Conservation (phyloP, 2,113 vertebrate genomes). For the Hydropotes inermis region DNA sequence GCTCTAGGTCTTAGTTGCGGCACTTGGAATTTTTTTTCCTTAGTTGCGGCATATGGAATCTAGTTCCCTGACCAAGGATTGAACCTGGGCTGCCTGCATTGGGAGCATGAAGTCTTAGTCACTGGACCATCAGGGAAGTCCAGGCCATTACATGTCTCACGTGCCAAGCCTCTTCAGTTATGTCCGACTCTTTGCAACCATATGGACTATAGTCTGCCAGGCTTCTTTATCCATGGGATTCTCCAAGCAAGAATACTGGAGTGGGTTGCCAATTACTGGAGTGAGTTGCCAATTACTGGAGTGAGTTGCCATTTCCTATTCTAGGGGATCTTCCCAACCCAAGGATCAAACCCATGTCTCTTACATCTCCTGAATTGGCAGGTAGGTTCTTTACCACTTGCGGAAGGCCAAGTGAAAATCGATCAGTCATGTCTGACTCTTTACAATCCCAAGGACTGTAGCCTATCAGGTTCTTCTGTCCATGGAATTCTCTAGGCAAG, state of each 20-base stretch:
- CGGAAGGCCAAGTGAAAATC: not conserved
- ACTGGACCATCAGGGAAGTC: not conserved
- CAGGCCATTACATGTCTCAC: not conserved
- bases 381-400: not conserved
- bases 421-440: not conserved
- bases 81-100: not conserved
- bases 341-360: not conserved
- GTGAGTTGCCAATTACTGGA: not conserved
- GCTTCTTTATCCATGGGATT: not conserved
- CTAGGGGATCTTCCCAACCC: not conserved
- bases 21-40: not conserved
- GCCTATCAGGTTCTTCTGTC: not conserved
- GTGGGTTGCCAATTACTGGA: not conserved
- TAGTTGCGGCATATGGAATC: not conserved
- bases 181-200: not conserved
- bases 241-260: not conserved
- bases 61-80: not conserved
- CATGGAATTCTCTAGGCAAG: not conserved
- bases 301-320: not conserved
- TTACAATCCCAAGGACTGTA: not conserved
- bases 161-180: not conserved
- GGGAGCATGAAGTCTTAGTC: not conserved
- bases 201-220: not conserved
- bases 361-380: not conserved
- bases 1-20: not conserved